Evolutionary conservation across 2,888 invertebrate species (phyloP).

Genomic region (Thereva nobilitata): DNA sequence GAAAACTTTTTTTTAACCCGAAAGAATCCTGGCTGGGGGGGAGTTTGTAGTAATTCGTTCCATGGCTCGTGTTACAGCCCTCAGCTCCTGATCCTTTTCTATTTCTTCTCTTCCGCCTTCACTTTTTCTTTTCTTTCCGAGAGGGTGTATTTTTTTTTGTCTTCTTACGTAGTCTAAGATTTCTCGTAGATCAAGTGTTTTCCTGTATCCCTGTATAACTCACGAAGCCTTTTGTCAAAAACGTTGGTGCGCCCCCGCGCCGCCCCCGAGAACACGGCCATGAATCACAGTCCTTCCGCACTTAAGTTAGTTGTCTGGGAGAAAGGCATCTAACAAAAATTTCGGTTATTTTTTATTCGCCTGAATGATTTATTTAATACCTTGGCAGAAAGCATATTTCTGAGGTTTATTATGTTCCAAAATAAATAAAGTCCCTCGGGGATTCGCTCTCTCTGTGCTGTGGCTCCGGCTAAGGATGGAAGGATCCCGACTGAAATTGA

Average conservation of each 20-base stretch:
- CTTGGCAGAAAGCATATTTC: conserved; percentile 39
- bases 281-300: conserved; percentile 20
- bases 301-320: conserved; percentile 22
- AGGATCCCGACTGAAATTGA: conserved; percentile 2
- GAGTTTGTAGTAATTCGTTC: conserved; percentile 11
- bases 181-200: conserved; percentile 2
- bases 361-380: conserved; percentile 40
- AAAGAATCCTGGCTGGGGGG: not conserved
- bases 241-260: not conserved
- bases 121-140: too few relatives aligned
- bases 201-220: not conserved
- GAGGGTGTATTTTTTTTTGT: not conserved
- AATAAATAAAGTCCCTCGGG: conserved; percentile 39
- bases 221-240: conserved; percentile 12
- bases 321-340: conserved; percentile 31
- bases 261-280: conserved; percentile 1
- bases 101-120: not conserved
- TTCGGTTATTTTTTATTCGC: conserved; percentile 38
- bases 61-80: conserved; percentile 2
- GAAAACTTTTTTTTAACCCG: conserved; percentile 30
- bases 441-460: not conserved
- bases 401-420: conserved; percentile 40
- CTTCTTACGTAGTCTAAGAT: not conserved
- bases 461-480: not conserved
- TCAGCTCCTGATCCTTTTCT: not conserved